These are phyloP conservation scores for Andricus grossulariae DNA, from an alignment of 1,140 invertebrate genomes.

Conservation along the genomic window DNA sequence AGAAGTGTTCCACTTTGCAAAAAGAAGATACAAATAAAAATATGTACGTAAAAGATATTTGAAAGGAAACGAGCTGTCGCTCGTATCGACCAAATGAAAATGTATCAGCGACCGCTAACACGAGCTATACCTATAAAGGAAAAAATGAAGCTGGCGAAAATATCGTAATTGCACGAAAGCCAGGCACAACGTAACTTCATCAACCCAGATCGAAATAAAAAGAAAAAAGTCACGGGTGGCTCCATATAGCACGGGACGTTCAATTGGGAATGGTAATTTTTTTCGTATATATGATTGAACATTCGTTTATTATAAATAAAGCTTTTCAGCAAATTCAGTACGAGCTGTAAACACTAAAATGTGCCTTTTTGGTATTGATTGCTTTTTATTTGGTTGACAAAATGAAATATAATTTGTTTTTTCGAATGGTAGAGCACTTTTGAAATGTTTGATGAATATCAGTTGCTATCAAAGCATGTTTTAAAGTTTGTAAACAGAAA, in stretches of 20 bases:
- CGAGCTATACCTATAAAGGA: not conserved
- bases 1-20: no score
- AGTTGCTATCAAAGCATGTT: no score
- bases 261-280: not conserved
- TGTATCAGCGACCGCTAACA: slow-evolving; percentile 45
- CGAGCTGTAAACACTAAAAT: not conserved
- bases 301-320: not conserved
- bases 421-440: not conserved
- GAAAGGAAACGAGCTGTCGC: not conserved
- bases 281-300: not conserved
- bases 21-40: no score
- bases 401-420: not conserved
- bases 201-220: slow-evolving; percentile 47
- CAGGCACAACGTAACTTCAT: slow-evolving; percentile 45
- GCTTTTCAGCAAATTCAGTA: not conserved
- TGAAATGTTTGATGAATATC: slow-evolving; percentile 11
- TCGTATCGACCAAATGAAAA: slow-evolving; percentile 53
- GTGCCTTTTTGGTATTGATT: not conserved
- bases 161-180: slow-evolving; percentile 51
- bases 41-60: not conserved
- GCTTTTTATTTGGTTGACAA: not conserved
- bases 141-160: slow-evolving; percentile 47
- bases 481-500: no score
- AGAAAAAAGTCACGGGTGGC: not conserved
- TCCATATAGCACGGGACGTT: not conserved